These are phyloP conservation scores for Meganola albula DNA, from an alignment of 2,888 invertebrate genomes.

Conservation along the genomic window DNA sequence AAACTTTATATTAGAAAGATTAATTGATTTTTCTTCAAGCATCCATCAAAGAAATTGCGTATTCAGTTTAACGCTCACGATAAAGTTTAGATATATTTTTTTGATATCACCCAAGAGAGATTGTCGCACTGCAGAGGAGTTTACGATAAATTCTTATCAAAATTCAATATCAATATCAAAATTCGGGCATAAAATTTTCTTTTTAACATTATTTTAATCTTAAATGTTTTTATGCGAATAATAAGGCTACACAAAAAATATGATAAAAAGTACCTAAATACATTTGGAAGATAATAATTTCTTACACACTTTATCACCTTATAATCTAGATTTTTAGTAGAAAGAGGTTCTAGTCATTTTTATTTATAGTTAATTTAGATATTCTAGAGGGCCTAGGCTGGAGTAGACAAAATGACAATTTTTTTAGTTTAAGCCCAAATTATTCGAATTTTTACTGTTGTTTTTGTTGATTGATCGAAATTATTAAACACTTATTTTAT, in stretches of 20 bases:
- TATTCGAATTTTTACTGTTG: no score
- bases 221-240: constrained; percentile 44
- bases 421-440: no score
- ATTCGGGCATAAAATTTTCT: constrained; percentile 29
- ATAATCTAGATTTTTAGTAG: no score
- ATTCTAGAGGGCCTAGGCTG: no score
- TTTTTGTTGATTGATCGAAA: no score
- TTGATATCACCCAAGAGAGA: constrained; percentile 52
- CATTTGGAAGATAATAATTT: no score
- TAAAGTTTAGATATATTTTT: constrained; percentile 68
- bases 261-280: no score
- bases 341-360: no score
- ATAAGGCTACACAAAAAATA: constrained; percentile 14
- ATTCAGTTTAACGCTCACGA: constrained; percentile 44
- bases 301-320: no score
- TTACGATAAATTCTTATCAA: constrained; percentile 64
- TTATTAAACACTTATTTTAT: no score
- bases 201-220: constrained; percentile 43
- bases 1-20: constrained; percentile 20
- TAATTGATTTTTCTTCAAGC: constrained; percentile 32
- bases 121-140: constrained; percentile 51
- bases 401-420: no score
- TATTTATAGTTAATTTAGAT: no score
- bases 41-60: constrained; percentile 27
- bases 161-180: constrained; percentile 56